phyloP scores from a whole-genome alignment of 2,888 invertebrate species.

The Parnassius smintheus region DNA sequence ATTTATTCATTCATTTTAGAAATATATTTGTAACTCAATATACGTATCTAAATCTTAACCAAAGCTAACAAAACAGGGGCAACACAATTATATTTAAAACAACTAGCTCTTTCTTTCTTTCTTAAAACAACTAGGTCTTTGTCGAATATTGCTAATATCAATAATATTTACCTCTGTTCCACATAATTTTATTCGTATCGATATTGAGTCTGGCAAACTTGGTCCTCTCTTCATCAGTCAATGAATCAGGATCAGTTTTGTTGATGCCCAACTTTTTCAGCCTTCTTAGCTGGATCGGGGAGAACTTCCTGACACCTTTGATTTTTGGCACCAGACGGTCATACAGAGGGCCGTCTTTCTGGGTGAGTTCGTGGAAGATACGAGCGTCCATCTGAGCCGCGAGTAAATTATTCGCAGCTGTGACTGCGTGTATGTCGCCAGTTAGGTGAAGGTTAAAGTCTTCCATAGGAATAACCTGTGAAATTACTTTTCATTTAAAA shows the following conservation, averaged over 20 bases:
- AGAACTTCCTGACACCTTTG: conserved; percentile 92
- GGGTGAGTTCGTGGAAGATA: conserved; percentile 98
- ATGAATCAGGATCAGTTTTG: conserved; percentile 90
- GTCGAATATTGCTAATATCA: not conserved
- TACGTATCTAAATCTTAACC: too few relatives aligned
- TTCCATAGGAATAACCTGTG: conserved; percentile 97
- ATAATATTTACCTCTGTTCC: conserved; percentile 89
- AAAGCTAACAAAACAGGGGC: too few relatives aligned
- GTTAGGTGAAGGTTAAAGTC: conserved; percentile 99
- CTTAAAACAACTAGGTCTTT: not conserved
- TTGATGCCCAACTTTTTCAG: conserved; percentile 88
- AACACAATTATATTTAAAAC: too few relatives aligned
- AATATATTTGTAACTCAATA: too few relatives aligned
- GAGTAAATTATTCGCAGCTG: conserved; percentile 97
- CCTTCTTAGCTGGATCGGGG: conserved; percentile 91
- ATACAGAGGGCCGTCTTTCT: conserved; percentile 91
- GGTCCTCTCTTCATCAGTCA: conserved; percentile 89
- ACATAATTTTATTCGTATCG: conserved; percentile 93
- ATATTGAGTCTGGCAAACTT: conserved; percentile 94
- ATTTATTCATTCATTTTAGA: too few relatives aligned
- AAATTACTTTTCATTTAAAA: not conserved
- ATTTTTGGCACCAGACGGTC: conserved; percentile 92
- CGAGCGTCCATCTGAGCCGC: conserved; percentile 98
- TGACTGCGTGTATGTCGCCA: conserved; percentile 99
- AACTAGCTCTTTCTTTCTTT: too few relatives aligned